Conservation (phyloP, 2,113 vertebrate species). For the Ranitomeya imitator region DNA sequence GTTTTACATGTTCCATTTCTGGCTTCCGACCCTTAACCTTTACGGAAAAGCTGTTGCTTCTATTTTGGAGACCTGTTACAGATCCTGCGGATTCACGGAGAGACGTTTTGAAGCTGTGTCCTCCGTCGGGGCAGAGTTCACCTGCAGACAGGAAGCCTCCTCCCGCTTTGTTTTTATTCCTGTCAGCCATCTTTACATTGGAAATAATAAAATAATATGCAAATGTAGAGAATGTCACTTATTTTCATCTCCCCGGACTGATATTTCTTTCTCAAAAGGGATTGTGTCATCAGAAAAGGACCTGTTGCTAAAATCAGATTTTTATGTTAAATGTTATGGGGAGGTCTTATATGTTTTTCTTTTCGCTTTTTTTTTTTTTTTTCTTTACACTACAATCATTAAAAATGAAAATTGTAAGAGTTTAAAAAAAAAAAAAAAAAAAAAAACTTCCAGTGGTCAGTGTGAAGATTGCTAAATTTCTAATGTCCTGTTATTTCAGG, state of each 20-base stretch:
- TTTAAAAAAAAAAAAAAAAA: too few species aligned
- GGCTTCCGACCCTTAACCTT: constrained; percentile 35
- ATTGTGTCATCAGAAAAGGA: too few species aligned
- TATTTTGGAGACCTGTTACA: constrained; percentile 29
- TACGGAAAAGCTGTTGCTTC: constrained; percentile 32
- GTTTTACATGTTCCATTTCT: constrained; percentile 48
- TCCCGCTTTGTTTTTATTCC: not conserved
- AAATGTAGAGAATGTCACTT: not conserved
- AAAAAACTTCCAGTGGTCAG: too few species aligned
- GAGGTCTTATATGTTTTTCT: too few species aligned
- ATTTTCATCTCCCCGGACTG: not conserved
- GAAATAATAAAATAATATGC: not conserved
- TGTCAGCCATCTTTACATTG: not conserved
- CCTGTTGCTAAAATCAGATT: too few species aligned
- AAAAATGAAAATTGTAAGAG: too few species aligned
- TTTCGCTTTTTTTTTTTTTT: too few species aligned
- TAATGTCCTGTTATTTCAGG: too few species aligned
- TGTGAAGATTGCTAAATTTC: too few species aligned
- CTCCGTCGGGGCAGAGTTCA: constrained; percentile 1
- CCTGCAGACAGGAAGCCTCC: constrained; percentile 20
- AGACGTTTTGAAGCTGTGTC: not conserved
- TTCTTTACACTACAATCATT: too few species aligned
- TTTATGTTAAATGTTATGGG: too few species aligned
- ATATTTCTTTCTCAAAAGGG: not conserved
- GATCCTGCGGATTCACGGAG: not conserved